Base-by-base conservation (phyloP, 2,113 vertebrate genomes). In the Podocnemis expansa region DNA sequence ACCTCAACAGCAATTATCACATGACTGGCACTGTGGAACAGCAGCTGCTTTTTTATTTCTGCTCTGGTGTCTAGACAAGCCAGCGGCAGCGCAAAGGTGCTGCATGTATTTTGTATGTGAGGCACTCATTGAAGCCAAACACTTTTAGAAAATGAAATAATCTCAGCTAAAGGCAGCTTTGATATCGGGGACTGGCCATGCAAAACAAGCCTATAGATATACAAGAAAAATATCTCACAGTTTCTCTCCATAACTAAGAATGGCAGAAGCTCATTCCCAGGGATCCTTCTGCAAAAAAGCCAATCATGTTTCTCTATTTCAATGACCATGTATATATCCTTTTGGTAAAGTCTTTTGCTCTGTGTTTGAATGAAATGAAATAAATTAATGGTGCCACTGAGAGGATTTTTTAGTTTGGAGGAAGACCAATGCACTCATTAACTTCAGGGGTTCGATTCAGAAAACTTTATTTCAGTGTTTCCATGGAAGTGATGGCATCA, bases 391-490 rank as follows among this genome's bases (percentile, higher is more conserved):
- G 9, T 70, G 14, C 47, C 81, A 70, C 34, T 34, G 80, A 95
- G 67, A 94, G 25, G 6, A 3, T n/a, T 78, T 34, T 91, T 78
- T 79, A 88, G 3, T 76, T 47, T 89, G 70, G 86, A 94, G 95
- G 88, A 78, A 45, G 2, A 31, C 90, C 24, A 54, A 84, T 87
- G 45, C n/a, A 45, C 75, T 91, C 85, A 80, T 60, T 73, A 63
- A 82, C 24, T 80, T 29, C 49, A 8, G 10, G 22, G 38, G 85
- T 92, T 92, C 38, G 38, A 17, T 11, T 87, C 81, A 85, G 88
- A 27, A 88, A 96, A 91, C 52, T 38, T 89, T 84, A 82, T 60
- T 89, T 94, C 19, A 70, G 60, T 0, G 3, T 95, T 94, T 94
- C 93, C 80, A 70, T 90, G 89, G 92, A 87, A 90, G 86, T 58